A percentile compares a stretch with the other conserved stretches of the same genome.
Conservation (phyloP, 2,888 invertebrate genomes). For the Aelia acuminata region DNA sequence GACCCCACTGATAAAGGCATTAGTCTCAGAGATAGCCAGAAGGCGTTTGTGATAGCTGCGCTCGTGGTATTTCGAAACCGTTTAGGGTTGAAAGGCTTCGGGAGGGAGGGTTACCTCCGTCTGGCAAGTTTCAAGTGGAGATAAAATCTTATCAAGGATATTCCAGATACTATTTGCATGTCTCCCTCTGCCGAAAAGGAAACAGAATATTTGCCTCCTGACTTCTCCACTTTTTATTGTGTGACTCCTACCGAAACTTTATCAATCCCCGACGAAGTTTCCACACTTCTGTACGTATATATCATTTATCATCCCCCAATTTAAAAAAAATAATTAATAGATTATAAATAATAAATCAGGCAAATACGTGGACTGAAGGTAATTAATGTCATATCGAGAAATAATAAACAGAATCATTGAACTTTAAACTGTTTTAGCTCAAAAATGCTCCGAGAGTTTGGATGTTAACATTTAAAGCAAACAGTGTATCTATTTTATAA, state of each 20-base stretch:
- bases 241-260: conserved; percentile 31
- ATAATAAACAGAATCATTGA: no score
- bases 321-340: no score
- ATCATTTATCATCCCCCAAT: neutral
- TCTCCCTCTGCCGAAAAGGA: conserved; percentile 31
- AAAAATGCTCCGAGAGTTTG: no score
- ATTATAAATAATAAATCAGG: neutral
- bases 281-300: neutral
- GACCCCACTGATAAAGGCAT: conserved; percentile 12
- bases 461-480: no score
- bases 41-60: conserved; percentile 8
- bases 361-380: neutral
- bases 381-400: no score
- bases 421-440: no score
- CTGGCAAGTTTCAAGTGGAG: conserved; percentile 49
- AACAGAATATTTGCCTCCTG: conserved; percentile 42
- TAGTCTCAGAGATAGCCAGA: conserved; percentile 13
- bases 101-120: conserved; percentile 33
- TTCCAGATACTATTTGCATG: conserved; percentile 49
- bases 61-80: conserved; percentile 46
- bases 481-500: no score
- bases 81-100: conserved; percentile 48
- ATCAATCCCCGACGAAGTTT: neutral
- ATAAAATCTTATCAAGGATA: conserved; percentile 49
- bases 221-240: conserved; percentile 35